Base-by-base conservation (phyloP, 2,888 invertebrate species). In the Ormyrus thymus region DNA sequence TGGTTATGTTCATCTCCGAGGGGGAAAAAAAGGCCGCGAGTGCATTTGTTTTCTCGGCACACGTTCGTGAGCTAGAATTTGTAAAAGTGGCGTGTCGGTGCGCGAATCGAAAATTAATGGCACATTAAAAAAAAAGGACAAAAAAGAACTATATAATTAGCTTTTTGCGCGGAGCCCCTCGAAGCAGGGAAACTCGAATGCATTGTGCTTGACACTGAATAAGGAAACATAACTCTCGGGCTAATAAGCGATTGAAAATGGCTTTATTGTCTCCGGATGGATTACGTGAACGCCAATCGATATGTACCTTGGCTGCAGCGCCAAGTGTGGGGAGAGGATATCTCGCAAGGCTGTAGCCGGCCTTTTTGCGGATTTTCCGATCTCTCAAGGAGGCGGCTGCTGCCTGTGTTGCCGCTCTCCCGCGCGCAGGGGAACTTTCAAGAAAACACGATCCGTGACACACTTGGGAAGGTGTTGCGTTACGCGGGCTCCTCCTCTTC, bases 361-460 rank as follows among this genome's bases (percentile, higher is more conserved):
- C 29, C 29, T 75, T 74, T 78, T 72, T 59, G 72, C 43, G 65
- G 45, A 80, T 76, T 76, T 80, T 70, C 70, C 59, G 64, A 74
- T 65, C 53, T 74, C 59, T 66, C 81, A 81, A 81, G 81, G 82
- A 64, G 69, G 77, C 5, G 2, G 29, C 29, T 29, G 4, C 29
- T 29, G 29, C 46, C 45, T 64, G 6, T 58, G 80, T 79, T 81
- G 79, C 76, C 61, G n/a, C 74, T 80, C 71, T 29, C 29, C 29
- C 29, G 4, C 4, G 29, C 29, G 29, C 29, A 29, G 29, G 56
- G 74, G 64, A 80, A 83, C 78, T 81, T 82, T 81, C 81, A 72
- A 82, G 82, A 82, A 78, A 81, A 81, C 70, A 77, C 72, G 82
- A 83, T 82, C 83, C 83, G 73, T 83, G 84, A 83, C 83, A 83